Evolutionary conservation across 2,113 vertebrate genomes (phyloP).

Genomic region (Carassius auratus): DNA sequence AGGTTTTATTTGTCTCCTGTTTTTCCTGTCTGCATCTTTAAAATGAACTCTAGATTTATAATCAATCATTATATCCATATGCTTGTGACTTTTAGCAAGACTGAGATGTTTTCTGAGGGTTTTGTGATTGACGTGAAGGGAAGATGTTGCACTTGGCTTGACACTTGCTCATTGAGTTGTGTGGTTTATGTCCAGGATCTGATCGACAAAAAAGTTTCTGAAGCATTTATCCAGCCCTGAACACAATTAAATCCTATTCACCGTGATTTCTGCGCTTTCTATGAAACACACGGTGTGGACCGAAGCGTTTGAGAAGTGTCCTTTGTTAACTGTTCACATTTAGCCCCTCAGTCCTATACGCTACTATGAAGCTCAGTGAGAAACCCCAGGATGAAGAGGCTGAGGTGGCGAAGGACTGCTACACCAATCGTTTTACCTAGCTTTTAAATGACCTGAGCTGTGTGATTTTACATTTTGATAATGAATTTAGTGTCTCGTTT

Average conservation of each 20-base stretch:
- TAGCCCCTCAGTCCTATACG: background rate
- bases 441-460: constrained; percentile 17
- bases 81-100: background rate
- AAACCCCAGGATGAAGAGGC: background rate
- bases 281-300: background rate
- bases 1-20: background rate
- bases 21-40: constrained; percentile 7
- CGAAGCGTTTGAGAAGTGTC: constrained; percentile 27
- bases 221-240: background rate
- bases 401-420: constrained; percentile 9
- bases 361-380: background rate
- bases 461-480: constrained; percentile 16
- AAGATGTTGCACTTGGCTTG: too few species aligned
- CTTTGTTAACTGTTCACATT: background rate
- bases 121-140: too few species aligned
- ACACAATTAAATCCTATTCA: background rate
- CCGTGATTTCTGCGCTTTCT: background rate
- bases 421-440: background rate
- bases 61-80: background rate
- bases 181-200: too few species aligned
- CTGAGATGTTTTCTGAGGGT: constrained; percentile 6
- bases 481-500: background rate
- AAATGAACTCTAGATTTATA: background rate
- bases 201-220: too few species aligned
- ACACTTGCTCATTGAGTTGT: too few species aligned